A percentile compares a stretch with the other conserved stretches of the same genome.
phyloP scores from a whole-genome alignment of 2,888 invertebrate species.

The Siphlonurus alternatus region DNA sequence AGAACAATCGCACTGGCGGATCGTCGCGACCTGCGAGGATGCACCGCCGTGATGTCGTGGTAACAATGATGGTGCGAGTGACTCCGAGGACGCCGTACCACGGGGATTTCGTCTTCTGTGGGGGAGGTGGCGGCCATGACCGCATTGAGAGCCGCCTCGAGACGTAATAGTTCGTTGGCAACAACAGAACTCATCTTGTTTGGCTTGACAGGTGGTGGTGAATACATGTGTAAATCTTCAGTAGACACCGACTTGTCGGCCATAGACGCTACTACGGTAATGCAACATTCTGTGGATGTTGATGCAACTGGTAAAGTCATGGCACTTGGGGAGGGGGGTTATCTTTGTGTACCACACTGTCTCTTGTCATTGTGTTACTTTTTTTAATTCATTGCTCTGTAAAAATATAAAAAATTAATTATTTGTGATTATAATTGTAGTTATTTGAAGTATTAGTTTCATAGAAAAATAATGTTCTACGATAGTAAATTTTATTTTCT shows the following conservation, averaged over 20 bases:
- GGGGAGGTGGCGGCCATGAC: slow-evolving; percentile 37
- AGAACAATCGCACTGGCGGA: not conserved
- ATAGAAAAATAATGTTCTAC: too few species aligned
- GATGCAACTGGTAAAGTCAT: not conserved
- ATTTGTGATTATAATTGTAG: too few species aligned
- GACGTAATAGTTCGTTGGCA: slow-evolving; percentile 38
- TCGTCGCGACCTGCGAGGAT: slow-evolving; percentile 4
- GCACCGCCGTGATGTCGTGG: not conserved
- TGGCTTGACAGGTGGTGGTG: slow-evolving; percentile 8
- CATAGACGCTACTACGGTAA: slow-evolving; percentile 23
- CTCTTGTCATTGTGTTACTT: too few species aligned
- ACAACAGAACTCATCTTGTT: not conserved
- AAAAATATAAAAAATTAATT: too few species aligned
- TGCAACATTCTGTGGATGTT: not conserved
- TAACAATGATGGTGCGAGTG: slow-evolving; percentile 7
- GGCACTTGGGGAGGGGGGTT: too few species aligned
- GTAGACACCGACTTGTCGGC: slow-evolving; percentile 57
- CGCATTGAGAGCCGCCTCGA: slow-evolving; percentile 52
- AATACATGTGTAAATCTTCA: slow-evolving; percentile 33
- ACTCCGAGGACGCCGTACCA: slow-evolving; percentile 4
- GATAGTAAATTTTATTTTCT: too few species aligned
- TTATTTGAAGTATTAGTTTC: too few species aligned
- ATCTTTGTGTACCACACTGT: too few species aligned
- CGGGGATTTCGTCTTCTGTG: slow-evolving; percentile 4
- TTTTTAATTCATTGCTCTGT: too few species aligned